These are phyloP conservation scores for Triplophysa siluroides DNA, from an alignment of 2,113 vertebrate species.

Conservation along the genomic window DNA sequence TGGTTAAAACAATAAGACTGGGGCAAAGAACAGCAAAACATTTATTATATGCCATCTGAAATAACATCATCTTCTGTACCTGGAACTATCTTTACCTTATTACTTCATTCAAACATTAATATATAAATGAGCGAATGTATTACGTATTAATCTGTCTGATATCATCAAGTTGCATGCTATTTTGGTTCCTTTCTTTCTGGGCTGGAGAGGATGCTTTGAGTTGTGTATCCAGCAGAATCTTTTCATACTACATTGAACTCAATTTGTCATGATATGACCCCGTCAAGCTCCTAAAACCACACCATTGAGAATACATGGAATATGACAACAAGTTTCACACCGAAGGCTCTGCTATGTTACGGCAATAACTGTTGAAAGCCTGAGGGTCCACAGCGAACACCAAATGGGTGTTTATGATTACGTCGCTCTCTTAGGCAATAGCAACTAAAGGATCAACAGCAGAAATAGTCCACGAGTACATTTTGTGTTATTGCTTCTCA, in stretches of 20 bases:
- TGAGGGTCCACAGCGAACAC: not conserved
- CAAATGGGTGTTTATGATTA: not conserved
- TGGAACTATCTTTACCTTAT: too few species aligned
- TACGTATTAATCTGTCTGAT: too few species aligned
- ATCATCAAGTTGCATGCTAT: too few species aligned
- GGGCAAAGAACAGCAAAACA: too few species aligned
- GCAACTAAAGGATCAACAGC: slow-evolving; percentile 19
- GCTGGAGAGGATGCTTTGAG: not conserved
- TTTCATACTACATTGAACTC: not conserved
- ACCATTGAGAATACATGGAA: not conserved
- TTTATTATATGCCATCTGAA: too few species aligned
- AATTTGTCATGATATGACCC: not conserved
- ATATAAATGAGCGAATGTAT: too few species aligned
- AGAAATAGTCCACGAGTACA: not conserved
- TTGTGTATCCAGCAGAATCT: not conserved
- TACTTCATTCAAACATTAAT: too few species aligned
- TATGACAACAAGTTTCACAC: not conserved
- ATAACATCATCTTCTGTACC: too few species aligned
- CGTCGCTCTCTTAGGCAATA: not conserved
- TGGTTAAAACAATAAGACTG: too few species aligned
- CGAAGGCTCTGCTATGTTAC: not conserved
- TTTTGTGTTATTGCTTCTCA: slow-evolving; percentile 15
- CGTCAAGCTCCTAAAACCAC: too few species aligned
- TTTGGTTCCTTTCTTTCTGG: not conserved
- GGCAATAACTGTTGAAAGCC: not conserved